Base-by-base conservation (phyloP, 2,888 invertebrate species). In the Agriopis marginaria region DNA sequence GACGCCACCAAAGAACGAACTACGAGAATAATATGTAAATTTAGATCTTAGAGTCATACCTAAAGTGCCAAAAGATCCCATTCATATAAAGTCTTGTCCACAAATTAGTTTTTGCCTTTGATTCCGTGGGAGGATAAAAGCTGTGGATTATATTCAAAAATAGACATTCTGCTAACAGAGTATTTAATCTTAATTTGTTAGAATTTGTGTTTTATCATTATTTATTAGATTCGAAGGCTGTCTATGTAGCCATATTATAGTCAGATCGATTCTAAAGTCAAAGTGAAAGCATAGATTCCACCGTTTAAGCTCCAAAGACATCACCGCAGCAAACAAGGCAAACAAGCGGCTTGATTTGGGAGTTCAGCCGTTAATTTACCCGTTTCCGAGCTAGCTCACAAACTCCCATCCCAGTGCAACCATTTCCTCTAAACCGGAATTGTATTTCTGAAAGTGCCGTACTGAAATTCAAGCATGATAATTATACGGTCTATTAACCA, bases 401-500 rank as follows among this genome's bases (percentile, higher is more conserved):
- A 63, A 59, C 60, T 49, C 54, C 39, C 23, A 68, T 55, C 12
- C 23, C 49, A 47, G 32, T 59, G 60, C 68, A 68, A 42, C 14
- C 58, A 42, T 54, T 49, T 7, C 42, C 56, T 58, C 14, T 59
- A 51, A 50, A 40, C 32, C 39, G 47, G 50, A 64, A 68, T 62
- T 56, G 65, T 69, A 51, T 61, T 60, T n/a, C 64, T 12, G 64
- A 45, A 68, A 62, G 59, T 51, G 58, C 61, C 61, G 63, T 51
- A 65, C 65, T 53, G 61, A 66, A 32, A 71, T 51, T 62, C 59
- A 66, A 60, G 61, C 64, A 58, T 62, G 61, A 67, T 64, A 58
- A 71, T 66, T 59, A 73, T 73, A 65, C 64, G 59, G 68, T 63
- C 65, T 67, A 71, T 69, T 71, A 74, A 53, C 54, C 66, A 71